Evolutionary conservation across 2,888 invertebrate species (phyloP), one percentile per base, ranked within the genome.

Genomic region (Apamea epomidion): DNA sequence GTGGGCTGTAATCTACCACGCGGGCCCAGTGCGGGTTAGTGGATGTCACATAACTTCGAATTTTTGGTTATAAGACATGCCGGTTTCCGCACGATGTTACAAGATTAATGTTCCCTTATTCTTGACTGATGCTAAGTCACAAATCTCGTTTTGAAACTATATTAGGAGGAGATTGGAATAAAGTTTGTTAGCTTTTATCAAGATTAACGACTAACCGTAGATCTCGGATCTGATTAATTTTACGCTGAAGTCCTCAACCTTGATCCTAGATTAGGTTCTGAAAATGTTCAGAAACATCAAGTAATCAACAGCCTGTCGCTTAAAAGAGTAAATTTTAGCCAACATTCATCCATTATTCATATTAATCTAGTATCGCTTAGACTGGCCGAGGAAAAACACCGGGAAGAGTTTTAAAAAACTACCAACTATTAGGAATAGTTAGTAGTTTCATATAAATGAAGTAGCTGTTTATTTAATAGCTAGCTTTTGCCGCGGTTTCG

Each of bases 181-280:
- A 68, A 74, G 21, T 42, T 29, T 45, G 48, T 51, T n/a, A 32
- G 54, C 32, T 51, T 81, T 68, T 74, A 80, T 21, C 2, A 81
- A 68, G 51, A 80, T 75, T 68, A 6, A 81, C 54, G 21, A 45
- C 42, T 32, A 16, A 62, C 21, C 14, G 32, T 18, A 48, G 10
- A 45, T 72, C 12, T 5, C 2, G 29, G 18, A 81, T 51, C n/a
- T 60, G 16, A 74, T 80, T n/a, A 80, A 29, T 58, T 6, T 62
- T 45, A 3, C 32, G 1, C 18, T 6, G 7, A 60, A 51, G 54
- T 54, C n/a, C 25, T 32, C 2, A 10, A 18, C 32, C 10, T 51
- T 21, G 58, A 16, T 18, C 16, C 29, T 32, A 68, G 51, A 81
- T 81, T 74, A 81, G 1, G 7, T 42, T 60, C 10, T 32, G 45